phyloP scores from a whole-genome alignment of 23 tunicate species.

The Ascidia mentula region DNA sequence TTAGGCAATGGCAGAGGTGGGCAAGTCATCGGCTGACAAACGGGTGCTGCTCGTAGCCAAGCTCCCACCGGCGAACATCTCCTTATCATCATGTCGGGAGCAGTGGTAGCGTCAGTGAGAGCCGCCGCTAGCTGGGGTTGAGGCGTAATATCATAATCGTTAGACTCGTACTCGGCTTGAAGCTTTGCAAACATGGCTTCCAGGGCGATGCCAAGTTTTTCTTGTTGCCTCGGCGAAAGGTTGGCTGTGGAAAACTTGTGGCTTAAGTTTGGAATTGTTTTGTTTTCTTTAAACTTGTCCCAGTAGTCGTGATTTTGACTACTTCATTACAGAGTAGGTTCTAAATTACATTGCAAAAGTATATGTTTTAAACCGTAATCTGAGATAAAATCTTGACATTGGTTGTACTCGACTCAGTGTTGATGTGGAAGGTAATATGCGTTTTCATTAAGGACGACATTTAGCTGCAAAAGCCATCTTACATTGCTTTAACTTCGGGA shows the following conservation, averaged over 20 bases:
- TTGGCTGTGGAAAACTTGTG: background rate
- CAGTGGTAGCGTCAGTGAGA: background rate
- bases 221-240: background rate
- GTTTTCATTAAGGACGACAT: too few relatives aligned
- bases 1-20: conserved; percentile 10
- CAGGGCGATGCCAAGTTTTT: background rate
- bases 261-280: too few relatives aligned
- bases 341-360: too few relatives aligned
- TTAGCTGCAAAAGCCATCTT: background rate
- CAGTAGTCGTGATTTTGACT: too few relatives aligned
- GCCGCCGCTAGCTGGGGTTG: background rate
- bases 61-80: conserved; percentile 34
- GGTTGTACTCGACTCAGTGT: too few relatives aligned
- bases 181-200: background rate
- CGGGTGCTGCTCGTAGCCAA: conserved; percentile 35
- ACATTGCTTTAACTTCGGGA: background rate
- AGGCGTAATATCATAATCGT: background rate
- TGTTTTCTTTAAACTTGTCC: too few relatives aligned
- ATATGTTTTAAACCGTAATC: too few relatives aligned
- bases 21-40: conserved; percentile 30
- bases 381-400: too few relatives aligned
- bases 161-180: background rate
- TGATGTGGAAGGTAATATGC: too few relatives aligned
- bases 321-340: too few relatives aligned
- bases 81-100: background rate